Base-by-base conservation (phyloP, 2,797 vertebrate genomes). In the Hyperoplus lanceolatus region DNA sequence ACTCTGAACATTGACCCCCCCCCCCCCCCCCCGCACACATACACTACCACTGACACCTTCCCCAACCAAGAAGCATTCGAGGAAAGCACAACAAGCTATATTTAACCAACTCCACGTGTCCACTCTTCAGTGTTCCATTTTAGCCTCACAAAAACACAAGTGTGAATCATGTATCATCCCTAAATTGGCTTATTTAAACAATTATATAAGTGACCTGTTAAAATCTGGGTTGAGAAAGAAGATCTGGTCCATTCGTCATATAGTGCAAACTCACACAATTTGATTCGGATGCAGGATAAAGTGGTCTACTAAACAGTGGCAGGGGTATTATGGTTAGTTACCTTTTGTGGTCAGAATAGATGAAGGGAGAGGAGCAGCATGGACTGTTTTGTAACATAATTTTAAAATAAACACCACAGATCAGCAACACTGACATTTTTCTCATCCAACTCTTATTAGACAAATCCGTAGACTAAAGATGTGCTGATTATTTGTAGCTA, bases 81-180 rank as follows among this genome's bases (percentile, higher is more conserved):
- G 64, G 56, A 65, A 71, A 81, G 73, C 77, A 64, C 73, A 89
- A 87, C 71, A 85, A 57, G 78, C 74, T 87, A 89, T 79, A 88
- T 90, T 87, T 86, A 86, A 66, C 18, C 46, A 75, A 50, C 81
- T 82, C 75, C 49, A 77, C 59, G 12, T 84, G 82, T 83, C 59
- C 59, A 29, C 48, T 82, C 78, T 83, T 89, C 50, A 87, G 64
- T 5, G 0, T 62, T 56, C 69, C 67, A 73, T 80, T 80, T 84
- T 65, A 76, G 73, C 78, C 75, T 77, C 57, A 75, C 43, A 82
- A 83, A 84, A 85, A 76, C n/a, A 82, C 36, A 56, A 82, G 74
- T 64, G 73, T 82, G 73, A 90, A 79, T 85, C 77, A 81, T 45
- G 56, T 39, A 73, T 72, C 73, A 66, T 55, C 4, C 1, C 67